Evolutionary conservation across 2,113 vertebrate genomes (phyloP).

Genomic region (Oncorhynchus keta): DNA sequence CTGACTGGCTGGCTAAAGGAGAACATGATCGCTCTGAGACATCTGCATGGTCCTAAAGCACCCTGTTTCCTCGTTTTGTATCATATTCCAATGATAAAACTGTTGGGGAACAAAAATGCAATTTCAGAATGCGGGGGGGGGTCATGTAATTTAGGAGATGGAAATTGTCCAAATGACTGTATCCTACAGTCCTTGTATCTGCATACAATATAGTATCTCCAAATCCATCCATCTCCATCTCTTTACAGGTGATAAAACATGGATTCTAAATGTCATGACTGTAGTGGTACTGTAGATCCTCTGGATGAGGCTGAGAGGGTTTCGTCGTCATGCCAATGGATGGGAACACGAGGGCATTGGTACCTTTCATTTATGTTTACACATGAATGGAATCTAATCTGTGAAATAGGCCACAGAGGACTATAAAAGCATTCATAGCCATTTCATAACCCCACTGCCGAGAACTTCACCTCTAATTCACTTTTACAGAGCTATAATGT

Average conservation of each 20-base stretch:
- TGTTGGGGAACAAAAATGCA: neutral
- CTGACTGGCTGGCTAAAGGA: too few relatives aligned
- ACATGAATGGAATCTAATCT: slow-evolving; percentile 57
- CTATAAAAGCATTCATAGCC: slow-evolving; percentile 51
- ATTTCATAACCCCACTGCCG: slow-evolving; percentile 36
- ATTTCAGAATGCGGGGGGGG: too few relatives aligned
- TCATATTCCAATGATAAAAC: neutral
- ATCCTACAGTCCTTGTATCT: neutral
- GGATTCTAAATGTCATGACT: neutral
- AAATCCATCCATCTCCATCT: neutral
- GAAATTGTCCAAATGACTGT: neutral
- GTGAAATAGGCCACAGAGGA: slow-evolving; percentile 42
- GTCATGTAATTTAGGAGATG: neutral
- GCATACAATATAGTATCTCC: neutral
- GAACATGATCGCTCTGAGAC: too few relatives aligned
- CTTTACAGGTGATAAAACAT: neutral
- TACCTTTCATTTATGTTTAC: slow-evolving; percentile 44
- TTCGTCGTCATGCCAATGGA: neutral
- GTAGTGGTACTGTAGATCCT: neutral
- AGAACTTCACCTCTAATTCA: slow-evolving; percentile 50
- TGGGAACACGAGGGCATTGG: neutral
- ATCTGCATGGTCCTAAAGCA: neutral
- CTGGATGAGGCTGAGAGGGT: neutral
- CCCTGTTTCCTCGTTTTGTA: too few relatives aligned
- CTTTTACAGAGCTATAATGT: slow-evolving; percentile 48